Evolutionary conservation across 1,140 invertebrate genomes (phyloP).

Genomic region (Chrysopa pallens): DNA sequence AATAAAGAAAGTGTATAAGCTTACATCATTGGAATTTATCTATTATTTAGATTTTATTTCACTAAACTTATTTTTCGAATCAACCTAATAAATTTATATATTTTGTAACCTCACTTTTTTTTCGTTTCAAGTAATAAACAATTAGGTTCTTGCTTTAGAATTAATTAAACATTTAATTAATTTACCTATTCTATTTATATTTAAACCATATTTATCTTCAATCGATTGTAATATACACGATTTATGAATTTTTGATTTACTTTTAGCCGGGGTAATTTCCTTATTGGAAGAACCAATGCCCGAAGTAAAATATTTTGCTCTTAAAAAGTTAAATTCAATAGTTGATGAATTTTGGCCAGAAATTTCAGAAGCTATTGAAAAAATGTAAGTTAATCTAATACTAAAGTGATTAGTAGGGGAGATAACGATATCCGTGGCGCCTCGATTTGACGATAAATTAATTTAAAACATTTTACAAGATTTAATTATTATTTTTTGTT

Average conservation of each 20-base stretch:
- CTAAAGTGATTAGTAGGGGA: no score
- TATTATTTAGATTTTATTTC: neutral
- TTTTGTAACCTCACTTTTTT: no score
- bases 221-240: neutral
- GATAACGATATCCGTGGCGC: no score
- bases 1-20: conserved; percentile 1
- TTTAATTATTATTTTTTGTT: no score
- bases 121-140: neutral
- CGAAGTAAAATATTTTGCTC: conserved; percentile 84
- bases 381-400: conserved; percentile 49
- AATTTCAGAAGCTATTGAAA: conserved; percentile 93
- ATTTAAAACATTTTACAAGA: no score
- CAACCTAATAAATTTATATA: no score
- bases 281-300: conserved; percentile 84
- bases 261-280: conserved; percentile 83
- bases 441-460: no score
- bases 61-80: neutral
- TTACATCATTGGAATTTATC: neutral
- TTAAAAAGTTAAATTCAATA: conserved; percentile 78
- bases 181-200: neutral
- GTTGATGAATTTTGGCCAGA: conserved; percentile 98
- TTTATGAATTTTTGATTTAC: conserved; percentile 9
- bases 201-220: neutral
- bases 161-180: conserved; percentile 1
- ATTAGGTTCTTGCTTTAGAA: conserved; percentile 5